These are phyloP conservation scores for Trichogramma evanescens DNA, from an alignment of 2,888 invertebrate species.

Conservation along the genomic window DNA sequence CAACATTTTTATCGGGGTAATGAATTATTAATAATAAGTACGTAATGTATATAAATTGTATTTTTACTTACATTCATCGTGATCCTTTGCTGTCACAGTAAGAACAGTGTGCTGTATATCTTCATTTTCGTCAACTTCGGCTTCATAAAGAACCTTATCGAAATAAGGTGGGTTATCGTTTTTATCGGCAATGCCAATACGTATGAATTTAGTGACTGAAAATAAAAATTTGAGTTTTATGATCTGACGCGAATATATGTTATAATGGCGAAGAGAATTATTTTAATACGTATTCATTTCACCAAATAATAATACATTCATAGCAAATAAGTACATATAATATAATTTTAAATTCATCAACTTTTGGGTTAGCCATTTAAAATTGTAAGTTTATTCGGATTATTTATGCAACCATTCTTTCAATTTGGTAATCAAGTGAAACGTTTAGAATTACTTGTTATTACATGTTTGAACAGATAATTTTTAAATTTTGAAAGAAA, in stretches of 20 bases:
- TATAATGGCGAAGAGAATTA: neutral
- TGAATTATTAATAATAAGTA: neutral
- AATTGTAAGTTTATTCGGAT: too few species aligned
- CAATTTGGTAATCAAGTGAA: too few species aligned
- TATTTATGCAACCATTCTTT: neutral
- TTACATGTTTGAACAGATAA: too few species aligned
- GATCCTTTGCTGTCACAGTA: constrained; percentile 97
- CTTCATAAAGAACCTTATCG: constrained; percentile 92
- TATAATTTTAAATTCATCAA: too few species aligned
- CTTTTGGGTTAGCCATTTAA: too few species aligned
- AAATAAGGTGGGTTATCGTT: constrained; percentile 99
- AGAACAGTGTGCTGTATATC: constrained; percentile 95
- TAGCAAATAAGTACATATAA: too few species aligned
- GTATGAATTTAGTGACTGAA: constrained; percentile 93
- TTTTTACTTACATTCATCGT: constrained; percentile 88
- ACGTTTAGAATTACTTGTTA: neutral
- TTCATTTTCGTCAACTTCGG: constrained; percentile 96
- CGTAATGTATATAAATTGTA: neutral
- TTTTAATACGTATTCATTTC: too few species aligned
- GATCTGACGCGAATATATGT: neutral
- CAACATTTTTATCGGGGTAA: neutral
- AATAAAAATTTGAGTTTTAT: neutral
- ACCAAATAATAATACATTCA: too few species aligned
- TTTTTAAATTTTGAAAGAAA: too few species aligned
- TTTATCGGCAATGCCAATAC: constrained; percentile 96